Conservation (phyloP, 2,797 vertebrate species). For the Fundulus diaphanus region DNA sequence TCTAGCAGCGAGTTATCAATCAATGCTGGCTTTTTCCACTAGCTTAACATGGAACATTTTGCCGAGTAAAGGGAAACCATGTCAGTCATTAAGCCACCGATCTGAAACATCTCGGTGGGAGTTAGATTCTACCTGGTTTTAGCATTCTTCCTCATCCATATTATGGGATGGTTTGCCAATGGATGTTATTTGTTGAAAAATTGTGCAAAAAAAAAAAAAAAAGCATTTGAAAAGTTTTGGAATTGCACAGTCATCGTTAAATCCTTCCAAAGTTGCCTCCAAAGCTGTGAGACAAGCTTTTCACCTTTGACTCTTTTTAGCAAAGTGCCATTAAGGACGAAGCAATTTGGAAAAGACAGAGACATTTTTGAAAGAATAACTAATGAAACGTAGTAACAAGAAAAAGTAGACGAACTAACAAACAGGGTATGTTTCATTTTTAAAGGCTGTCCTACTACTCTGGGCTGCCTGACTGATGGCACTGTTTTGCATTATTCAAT, state of each 20-base stretch:
- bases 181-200: constrained; percentile 12
- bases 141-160: not conserved
- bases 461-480: not conserved
- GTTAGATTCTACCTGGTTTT: not conserved
- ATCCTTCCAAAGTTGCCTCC: constrained; percentile 18
- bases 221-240: not conserved
- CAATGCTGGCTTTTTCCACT: constrained; percentile 10
- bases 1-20: constrained; percentile 18
- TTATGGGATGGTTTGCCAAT: not conserved
- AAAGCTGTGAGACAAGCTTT: constrained; percentile 4
- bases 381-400: not conserved
- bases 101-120: not conserved
- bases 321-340: not conserved
- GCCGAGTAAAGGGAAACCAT: not conserved
- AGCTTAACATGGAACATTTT: not conserved
- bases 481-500: constrained; percentile 1
- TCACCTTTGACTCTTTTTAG: constrained; percentile 7
- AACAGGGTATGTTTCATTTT: not conserved
- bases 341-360: constrained; percentile 9
- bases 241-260: not conserved
- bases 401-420: not conserved
- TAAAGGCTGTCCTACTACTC: not conserved
- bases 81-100: not conserved
- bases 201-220: not conserved
- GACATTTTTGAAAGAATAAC: not conserved